Evolutionary conservation across 1,140 invertebrate genomes (phyloP), one percentile per base, ranked within the genome.

Genomic region (Gonatopus flavifemur): DNA sequence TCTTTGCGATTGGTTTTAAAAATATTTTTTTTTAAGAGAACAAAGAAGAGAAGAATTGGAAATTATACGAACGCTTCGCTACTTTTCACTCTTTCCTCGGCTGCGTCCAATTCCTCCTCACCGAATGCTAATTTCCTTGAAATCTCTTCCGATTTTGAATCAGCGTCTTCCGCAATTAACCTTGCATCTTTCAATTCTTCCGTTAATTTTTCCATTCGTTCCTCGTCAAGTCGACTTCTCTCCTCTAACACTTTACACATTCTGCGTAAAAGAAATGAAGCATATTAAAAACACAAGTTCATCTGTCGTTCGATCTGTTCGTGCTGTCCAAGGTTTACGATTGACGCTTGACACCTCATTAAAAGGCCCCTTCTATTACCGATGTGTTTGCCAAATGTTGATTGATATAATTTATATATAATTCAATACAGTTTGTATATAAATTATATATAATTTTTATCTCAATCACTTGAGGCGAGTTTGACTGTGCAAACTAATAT

Each of bases 111-210:
- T 74, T 93, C 91, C 66, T 91, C 90, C 77, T 93, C 91, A 83
- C 92, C 90, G 80, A 91, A 90, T 67, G 90, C 89, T 76, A 93
- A 80, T 78, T 94, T 94, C 80, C 86, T 88, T 55, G 90, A 87
- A 62, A 91, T 89, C 74, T 91, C 89, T 64, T 91, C 89, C 55
- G 88, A 91, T 81, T 91, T 91, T 50, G 86, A 72, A 62, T 91
- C 89, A 57, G 88, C 88, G 65, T 91, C 89, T 68, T 91, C 89
- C 49, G 89, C 88, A 56, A 90, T 81, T 59, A 86, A 80, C 74
- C 86, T 83, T 13, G 88, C 88, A 66, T 91, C 89, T 71, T 90
- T 90, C 24, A 91, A 78, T 67, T 91, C 87, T 55, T 78, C 76
- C 62, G 89, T 88, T 18, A 91, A 73, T 41, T 83, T 80, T 57